Base-by-base conservation (phyloP, 2,888 invertebrate genomes). In the Netelia melanura region DNA sequence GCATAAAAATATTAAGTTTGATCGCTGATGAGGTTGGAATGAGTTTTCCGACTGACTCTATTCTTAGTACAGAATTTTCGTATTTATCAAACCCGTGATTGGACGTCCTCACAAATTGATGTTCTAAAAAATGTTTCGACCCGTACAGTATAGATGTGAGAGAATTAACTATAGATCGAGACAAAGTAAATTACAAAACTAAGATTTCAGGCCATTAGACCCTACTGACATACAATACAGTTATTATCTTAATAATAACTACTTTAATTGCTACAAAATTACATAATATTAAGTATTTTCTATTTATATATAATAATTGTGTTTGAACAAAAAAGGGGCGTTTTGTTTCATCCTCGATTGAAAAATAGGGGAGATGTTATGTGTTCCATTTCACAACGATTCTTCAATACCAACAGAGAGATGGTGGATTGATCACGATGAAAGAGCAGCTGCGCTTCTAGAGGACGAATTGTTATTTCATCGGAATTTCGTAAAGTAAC, bases 261-360 rank as follows among this genome's bases (percentile, higher is more conserved):
- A 87, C 25, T 78, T 84, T 77, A 81, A 68, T 78, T 64, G 82
- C 86, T 87, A 88, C 70, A 84, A 87, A 87, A 86, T 87, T 85
- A 87, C 70, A 87, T 85, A 86, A 82, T 85, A 86, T 83, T 85
- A 87, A 88, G 70, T 86, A 83, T 86, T 86, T 79, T 87, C 85
- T 87, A 87, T 87, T 89, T 87, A 86, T 87, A 87, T 87, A 86
- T 70, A 82, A 88, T 85, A 88, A 87, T 84, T 64, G 68, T 82
- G 77, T 88, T 83, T 70, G 43, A 84, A 61, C 62, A 56, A 79
- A 76, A 84, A 64, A 25, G 52, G 43, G 56, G 43, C 30, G 44
- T 48, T n/a, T 71, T 2, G 21, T 23, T 61, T 71, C 52, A n/a
- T 56, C 38, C 38, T 38, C 38, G 38, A 38, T 38, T 8, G 38